Base-by-base conservation (phyloP, 2,113 vertebrate genomes). In the Ceratotherium simum region DNA sequence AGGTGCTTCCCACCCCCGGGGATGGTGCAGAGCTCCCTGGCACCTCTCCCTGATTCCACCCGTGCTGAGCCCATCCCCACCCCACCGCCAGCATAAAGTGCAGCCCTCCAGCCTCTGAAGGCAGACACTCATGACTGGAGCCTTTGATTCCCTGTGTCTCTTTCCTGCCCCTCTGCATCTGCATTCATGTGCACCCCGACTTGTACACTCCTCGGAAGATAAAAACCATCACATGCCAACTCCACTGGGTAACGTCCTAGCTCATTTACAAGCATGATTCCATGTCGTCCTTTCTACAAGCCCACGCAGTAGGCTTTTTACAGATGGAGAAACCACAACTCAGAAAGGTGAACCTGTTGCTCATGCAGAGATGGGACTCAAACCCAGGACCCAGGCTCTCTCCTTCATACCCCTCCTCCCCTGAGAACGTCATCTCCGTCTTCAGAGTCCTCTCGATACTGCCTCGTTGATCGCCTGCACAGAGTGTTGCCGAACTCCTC, bases 381-480 rank as follows among this genome's bases (percentile, higher is more conserved):
- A 46, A 46, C 46, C 80, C 58, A 12, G n/a, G 69, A 64, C 29
- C 42, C 18, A 10, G 13, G 6, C 48, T 9, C 48, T 20, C 82
- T 76, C n/a, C 46, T 56, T 33, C 14, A 54, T 1, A 8, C 1
- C n/a, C n/a, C n/a, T 27, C 12, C n/a, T n/a, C 20, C 78, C 58
- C 70, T 9, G n/a, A 64, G 58, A 76, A 42, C 14, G 3, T 25
- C 5, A 6, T 8, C 51, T 14, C 69, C 21, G 18, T 46, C 56
- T 39, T 13, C 31, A 70, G 18, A 21, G 25, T 73, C 33, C 33
- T 1, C 56, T 29, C 3, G 23, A 18, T 1, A 14, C 67, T 39
- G 25, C 0, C 0, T 36, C 46, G 54, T 48, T 36, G 1, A 39
- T 54, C n/a, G 0, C 4, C 51, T 72, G 2, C 0, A 54, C 2